phyloP scores from a whole-genome alignment of 2,797 vertebrate species.

The Cuculus canorus region DNA sequence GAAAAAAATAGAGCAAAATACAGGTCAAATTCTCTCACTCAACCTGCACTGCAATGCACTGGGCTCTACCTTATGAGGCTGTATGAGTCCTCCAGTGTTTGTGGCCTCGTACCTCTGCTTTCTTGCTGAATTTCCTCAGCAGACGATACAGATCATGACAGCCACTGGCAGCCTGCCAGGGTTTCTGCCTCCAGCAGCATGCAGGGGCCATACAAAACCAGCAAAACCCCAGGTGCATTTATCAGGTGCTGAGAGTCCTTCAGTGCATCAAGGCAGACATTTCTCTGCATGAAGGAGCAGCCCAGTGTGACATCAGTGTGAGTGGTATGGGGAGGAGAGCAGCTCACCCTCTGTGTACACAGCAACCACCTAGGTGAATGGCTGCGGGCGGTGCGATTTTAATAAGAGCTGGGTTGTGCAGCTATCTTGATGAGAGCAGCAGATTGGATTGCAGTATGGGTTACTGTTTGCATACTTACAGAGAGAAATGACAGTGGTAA shows the following conservation, averaged over 20 bases:
- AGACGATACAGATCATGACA: not conserved
- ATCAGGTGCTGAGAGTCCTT: not conserved
- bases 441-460: accelerated
- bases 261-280: not conserved
- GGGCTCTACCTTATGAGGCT: not conserved
- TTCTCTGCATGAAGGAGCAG: not conserved
- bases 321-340: not conserved
- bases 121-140: not conserved
- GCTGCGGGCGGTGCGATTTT: not conserved
- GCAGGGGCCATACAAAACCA: not conserved
- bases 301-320: not conserved
- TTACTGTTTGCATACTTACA: not conserved
- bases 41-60: not conserved
- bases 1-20: not conserved
- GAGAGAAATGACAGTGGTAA: not conserved
- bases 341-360: not conserved
- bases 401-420: not conserved
- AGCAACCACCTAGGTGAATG: accelerated
- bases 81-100: not conserved
- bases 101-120: not conserved
- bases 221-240: not conserved
- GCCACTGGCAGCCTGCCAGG: not conserved
- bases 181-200: not conserved
- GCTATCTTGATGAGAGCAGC: not conserved
- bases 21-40: not conserved